Evolutionary conservation across 2,113 vertebrate species (phyloP), one percentile per base, ranked within the genome.

Genomic region (Rana temporaria): DNA sequence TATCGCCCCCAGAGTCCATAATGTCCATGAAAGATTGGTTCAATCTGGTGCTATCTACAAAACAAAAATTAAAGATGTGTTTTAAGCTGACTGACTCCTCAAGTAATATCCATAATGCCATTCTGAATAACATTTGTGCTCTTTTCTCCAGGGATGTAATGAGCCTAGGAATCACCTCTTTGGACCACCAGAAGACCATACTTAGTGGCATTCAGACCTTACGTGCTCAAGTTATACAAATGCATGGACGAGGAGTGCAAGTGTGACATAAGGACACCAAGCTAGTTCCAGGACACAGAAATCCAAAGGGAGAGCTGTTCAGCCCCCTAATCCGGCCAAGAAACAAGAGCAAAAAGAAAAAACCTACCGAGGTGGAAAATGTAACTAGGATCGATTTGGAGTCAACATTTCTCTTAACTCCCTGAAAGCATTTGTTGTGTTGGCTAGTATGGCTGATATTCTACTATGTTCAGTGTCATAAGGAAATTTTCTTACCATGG

Each of bases 221-320:
- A 4, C 92, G 93, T 84, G 95, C 95, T 0, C 96, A 96, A 88
- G 97, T 98, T 64, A 96, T 98, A 85, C 97, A 94, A 72, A 95
- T 98, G 94, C 97, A 98, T 0, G 96, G 96, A 72, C 95, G 92
- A 0, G 97, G 97, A 0, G 96, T 99, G 38, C 97, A 98, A 91
- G 96, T 99, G 90, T 99, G 91, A 95, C 0, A 26, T 0, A 20
- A 80, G 0, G 53, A 59, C 84, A n/a, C 4, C 15, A 34, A 42
- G 79, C 2, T 56, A 81, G 76, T 87, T 4, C 64, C 1, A 11
- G 26, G 55, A 48, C 1, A 0, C 4, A 14, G 2, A 71, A 67
- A 69, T 72, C 1, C 15, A 20, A 71, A 80, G 53, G 82, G 68
- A 48, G 79, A 38, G 0, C 78, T 30, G 64, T n/a, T 18, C 56